Conservation (phyloP, 1,140 invertebrate genomes). For the Drosophila lacertosa region DNA sequence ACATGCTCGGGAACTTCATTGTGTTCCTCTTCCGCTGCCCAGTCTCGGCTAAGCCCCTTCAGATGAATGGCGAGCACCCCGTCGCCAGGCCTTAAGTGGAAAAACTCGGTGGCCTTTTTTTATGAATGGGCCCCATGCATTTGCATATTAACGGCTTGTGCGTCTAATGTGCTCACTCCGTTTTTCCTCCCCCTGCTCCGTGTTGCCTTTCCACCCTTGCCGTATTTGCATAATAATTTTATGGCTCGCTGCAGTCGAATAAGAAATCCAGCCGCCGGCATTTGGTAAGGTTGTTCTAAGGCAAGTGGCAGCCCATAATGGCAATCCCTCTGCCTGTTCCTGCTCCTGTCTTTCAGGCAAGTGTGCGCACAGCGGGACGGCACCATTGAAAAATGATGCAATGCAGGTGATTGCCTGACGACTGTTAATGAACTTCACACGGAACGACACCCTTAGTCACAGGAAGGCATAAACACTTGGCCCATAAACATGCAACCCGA, state of each 20-base stretch:
- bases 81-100: constrained; percentile 14
- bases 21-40: constrained; percentile 18
- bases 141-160: constrained; percentile 78
- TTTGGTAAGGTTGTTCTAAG: constrained; percentile 50
- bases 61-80: constrained; percentile 1
- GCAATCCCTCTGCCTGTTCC: background rate
- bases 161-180: constrained; percentile 68
- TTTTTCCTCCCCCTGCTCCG: background rate
- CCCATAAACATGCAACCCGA: constrained; percentile 10
- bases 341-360: background rate
- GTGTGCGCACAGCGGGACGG: constrained; percentile 30
- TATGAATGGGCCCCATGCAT: constrained; percentile 54
- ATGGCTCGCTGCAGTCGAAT: constrained; percentile 74
- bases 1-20: constrained; percentile 25
- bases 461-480: background rate
- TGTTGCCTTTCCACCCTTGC: background rate
- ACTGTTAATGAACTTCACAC: constrained; percentile 56
- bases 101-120: constrained; percentile 12
- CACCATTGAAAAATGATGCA: constrained; percentile 48
- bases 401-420: constrained; percentile 51
- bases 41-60: constrained; percentile 9
- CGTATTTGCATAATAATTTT: constrained; percentile 78
- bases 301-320: constrained; percentile 61
- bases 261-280: constrained; percentile 51
- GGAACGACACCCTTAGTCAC: constrained; percentile 15